Evolutionary conservation across 2,888 invertebrate species (phyloP), one percentile per base, ranked within the genome.

Genomic region (Allophyes oxyacanthae): DNA sequence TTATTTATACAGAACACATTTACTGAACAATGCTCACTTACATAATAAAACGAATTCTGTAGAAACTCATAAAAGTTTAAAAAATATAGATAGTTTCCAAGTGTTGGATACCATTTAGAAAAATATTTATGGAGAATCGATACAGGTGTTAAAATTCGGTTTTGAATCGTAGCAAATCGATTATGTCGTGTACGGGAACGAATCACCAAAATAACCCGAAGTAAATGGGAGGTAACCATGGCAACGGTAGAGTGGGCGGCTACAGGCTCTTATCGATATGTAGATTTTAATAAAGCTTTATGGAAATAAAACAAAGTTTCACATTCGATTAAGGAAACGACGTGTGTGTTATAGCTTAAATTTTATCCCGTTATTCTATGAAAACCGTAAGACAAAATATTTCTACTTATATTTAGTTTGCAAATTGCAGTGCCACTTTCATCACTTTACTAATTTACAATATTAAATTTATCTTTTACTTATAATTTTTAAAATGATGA

Each of bases 91-190:
- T 43, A 56, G 51, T 38, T 2, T 54, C 6, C 6, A 57, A 61
- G 52, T 53, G 62, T 68, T 33, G 26, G 45, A 34, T 34, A 60
- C 20, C 48, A 57, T 56, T 61, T 54, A 58, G 36, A 55, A 55
- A 64, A 61, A 72, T 67, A 53, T 74, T 64, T 64, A 57, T 65
- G 45, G 52, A 67, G 53, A 57, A 55, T 66, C 46, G 64, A 64
- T 70, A 68, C 66, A 70, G 63, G 77, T 75, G 75, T 72, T 74
- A 71, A 70, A 75, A 78, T 60, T 75, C 71, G 50, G 74, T 81
- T 78, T 69, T 69, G 76, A 86, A 81, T 82, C 83, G 84, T 86
- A 78, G 60, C 86, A 56, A 88, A 88, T 88, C 81, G 82, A 88
- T 88, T 87, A 77, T 51, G 71, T 72, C 69, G 69, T 78, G 75